Percentiles rank a stretch among this genome's conserved stretches.
Conservation (phyloP, 2,797 vertebrate genomes). For the Melanotaenia nigrans region DNA sequence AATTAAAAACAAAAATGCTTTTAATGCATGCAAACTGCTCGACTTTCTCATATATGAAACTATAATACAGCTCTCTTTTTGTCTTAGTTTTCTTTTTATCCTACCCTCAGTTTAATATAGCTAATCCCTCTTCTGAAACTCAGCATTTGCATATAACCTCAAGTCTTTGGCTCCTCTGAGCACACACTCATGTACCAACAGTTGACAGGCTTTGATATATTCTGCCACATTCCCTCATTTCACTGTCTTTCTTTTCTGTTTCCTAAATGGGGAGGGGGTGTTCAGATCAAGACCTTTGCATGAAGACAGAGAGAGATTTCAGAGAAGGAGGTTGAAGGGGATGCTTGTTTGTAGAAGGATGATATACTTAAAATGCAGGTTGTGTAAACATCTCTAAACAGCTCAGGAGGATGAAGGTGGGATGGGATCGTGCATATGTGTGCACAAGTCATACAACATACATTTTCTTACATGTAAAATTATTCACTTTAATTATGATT, state of each 20-base stretch:
- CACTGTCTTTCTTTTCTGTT: constrained; percentile 9
- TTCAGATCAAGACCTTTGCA: too few relatives aligned
- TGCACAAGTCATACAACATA: background rate
- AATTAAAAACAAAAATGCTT: background rate
- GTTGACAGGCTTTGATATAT: constrained; percentile 44
- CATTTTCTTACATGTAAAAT: too few relatives aligned
- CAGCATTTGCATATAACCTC: constrained; percentile 42
- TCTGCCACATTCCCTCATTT: constrained; percentile 29
- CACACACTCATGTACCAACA: constrained; percentile 16
- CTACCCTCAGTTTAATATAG: constrained; percentile 13
- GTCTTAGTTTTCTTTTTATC: background rate
- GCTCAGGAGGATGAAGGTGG: constrained; percentile 44
- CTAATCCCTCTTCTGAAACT: background rate
- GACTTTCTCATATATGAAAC: background rate
- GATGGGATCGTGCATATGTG: constrained; percentile 2
- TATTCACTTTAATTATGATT: background rate
- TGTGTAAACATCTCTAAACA: constrained; percentile 51
- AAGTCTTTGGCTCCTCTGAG: constrained; percentile 10
- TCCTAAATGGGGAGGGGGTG: background rate
- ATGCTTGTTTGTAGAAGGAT: constrained; percentile 8
- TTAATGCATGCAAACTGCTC: background rate
- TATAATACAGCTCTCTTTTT: background rate
- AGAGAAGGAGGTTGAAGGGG: constrained; percentile 34
- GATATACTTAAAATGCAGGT: constrained; percentile 48
- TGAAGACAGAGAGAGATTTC: constrained; percentile 24